phyloP scores from a whole-genome alignment of 2,113 vertebrate species.

The Tretioscincus oriximinensis region DNA sequence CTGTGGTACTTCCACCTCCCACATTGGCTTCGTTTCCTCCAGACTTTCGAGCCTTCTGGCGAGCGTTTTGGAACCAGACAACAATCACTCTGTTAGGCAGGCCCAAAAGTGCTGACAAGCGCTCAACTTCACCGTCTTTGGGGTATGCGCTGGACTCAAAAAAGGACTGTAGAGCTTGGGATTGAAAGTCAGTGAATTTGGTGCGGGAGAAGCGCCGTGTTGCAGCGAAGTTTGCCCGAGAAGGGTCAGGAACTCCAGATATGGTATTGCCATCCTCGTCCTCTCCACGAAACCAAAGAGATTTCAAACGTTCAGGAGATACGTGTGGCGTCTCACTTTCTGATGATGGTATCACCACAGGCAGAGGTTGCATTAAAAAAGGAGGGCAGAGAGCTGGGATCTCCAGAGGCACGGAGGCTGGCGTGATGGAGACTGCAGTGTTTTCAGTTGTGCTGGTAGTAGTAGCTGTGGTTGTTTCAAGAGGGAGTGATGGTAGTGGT shows the following conservation, averaged over 20 bases:
- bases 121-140: conserved; percentile 69
- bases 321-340: conserved; percentile 5
- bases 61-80: conserved; percentile 75
- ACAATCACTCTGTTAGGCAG: conserved; percentile 69
- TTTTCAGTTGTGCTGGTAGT: conserved; percentile 16
- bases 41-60: conserved; percentile 70
- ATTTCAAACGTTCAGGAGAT: conserved; percentile 38
- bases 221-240: conserved; percentile 15
- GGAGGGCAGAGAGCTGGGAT: conserved; percentile 50
- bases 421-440: not conserved
- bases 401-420: conserved; percentile 31
- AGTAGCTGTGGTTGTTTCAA: not conserved
- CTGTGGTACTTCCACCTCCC: not conserved
- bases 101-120: conserved; percentile 60
- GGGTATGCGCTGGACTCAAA: conserved; percentile 73
- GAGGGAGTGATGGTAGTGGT: not conserved
- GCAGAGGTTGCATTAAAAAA: conserved; percentile 51
- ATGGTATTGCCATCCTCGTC: conserved; percentile 47
- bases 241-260: conserved; percentile 5
- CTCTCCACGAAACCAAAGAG: conserved; percentile 54
- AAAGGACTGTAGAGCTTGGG: conserved; percentile 70
- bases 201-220: conserved; percentile 70
- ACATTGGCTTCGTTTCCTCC: conserved; percentile 47
- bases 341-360: conserved; percentile 29
- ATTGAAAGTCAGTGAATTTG: conserved; percentile 72